Evolutionary conservation across 2,113 vertebrate genomes (phyloP), one percentile per base, ranked within the genome.

Genomic region (Geococcyx californianus): DNA sequence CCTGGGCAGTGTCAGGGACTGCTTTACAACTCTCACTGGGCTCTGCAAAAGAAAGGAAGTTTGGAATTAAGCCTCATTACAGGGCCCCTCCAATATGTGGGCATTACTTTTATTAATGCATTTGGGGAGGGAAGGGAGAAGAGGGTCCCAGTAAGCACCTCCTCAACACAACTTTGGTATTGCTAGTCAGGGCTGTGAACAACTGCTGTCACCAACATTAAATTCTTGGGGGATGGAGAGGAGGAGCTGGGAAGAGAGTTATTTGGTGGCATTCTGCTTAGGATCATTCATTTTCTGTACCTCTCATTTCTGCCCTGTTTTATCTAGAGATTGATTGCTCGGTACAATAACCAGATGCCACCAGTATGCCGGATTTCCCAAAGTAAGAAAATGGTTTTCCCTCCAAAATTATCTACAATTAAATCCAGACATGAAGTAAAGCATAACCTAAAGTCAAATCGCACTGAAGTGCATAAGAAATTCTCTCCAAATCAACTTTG

Each of bases 61-160:
- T 96, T 70, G 84, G 88, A 89, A 90, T 95, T 94, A 93, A 94
- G 64, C 49, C 47, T 96, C 58, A 89, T 96, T 95, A 91, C 83
- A 70, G 85, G 36, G 64, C 7, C 21, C 70, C 72, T 91, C 72
- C 29, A 6, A 73, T 94, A 93, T 1, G 3, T 23, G 59, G 66
- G 64, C 64, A 8, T 76, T 88, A 85, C 68, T 93, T 93, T 63
- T 91, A 93, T 13, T 89, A 96, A 89, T 2, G 4, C 1, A 4
- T 34, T 42, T 54, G 38, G 25, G 13, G 66, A 83, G 21, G 14
- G 70, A 82, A 60, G 44, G n/a, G 56, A 85, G 67, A 88, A 82
- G 29, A 56, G 38, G 63, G 40, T 77, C 74, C 60, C 45, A 40
- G 16, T 51, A 66, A 85, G 52, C 9, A 3, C 47, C 77, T 87